These are phyloP conservation scores for Remorina albescens DNA, from an alignment of 2,797 vertebrate genomes.

Conservation along the genomic window DNA sequence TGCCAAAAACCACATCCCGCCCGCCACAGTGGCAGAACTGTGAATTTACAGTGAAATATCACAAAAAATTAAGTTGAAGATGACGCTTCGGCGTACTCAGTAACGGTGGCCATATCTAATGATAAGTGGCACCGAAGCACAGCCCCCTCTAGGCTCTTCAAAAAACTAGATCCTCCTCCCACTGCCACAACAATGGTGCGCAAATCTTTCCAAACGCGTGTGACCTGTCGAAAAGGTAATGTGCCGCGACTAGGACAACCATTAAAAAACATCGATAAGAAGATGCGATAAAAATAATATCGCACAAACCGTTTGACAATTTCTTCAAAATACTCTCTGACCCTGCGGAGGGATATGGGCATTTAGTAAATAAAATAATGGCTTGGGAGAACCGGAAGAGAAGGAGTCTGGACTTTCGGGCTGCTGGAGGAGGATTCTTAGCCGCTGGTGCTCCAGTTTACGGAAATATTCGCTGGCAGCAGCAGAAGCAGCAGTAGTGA, in stretches of 20 bases:
- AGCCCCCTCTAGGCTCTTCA: constrained; percentile 70
- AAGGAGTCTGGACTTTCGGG: constrained; percentile 55
- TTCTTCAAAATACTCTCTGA: constrained; percentile 87
- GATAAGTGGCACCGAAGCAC: constrained; percentile 86
- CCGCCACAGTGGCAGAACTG: constrained; percentile 25
- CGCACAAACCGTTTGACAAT: constrained; percentile 61
- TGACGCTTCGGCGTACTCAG: constrained; percentile 78
- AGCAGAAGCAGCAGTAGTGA: constrained; percentile 32
- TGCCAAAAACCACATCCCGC: constrained; percentile 43
- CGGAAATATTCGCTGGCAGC: constrained; percentile 56
- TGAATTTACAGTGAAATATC: constrained; percentile 56
- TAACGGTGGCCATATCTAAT: constrained; percentile 89
- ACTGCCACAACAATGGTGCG: constrained; percentile 47
- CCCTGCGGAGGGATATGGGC: constrained; percentile 87
- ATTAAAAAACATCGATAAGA: not conserved
- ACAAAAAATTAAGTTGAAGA: constrained; percentile 87
- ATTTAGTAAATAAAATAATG: constrained; percentile 90
- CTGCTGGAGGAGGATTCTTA: constrained; percentile 48
- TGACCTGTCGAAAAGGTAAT: not conserved
- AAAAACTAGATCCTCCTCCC: constrained; percentile 78
- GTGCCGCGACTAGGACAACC: not conserved
- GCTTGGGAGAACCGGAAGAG: constrained; percentile 66
- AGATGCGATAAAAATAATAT: constrained; percentile 19
- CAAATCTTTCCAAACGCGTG: not conserved
- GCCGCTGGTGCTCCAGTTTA: constrained; percentile 26